Percentiles rank a stretch among this genome's conserved stretches.
These are phyloP conservation scores for Tenebrio molitor DNA, from an alignment of 1,140 invertebrate genomes.

Conservation along the genomic window DNA sequence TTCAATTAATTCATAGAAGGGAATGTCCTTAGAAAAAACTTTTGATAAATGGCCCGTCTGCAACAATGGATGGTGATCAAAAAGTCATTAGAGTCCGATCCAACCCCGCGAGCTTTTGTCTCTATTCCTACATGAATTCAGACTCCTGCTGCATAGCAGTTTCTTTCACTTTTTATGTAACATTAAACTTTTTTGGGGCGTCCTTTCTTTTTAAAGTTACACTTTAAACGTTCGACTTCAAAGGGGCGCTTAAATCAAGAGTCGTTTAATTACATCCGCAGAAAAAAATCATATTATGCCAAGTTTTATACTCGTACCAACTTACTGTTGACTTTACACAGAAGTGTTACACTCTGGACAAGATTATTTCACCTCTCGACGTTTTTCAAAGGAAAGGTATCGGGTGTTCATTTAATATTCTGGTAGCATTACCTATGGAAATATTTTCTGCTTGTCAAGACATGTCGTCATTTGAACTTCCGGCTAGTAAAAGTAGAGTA, in stretches of 20 bases:
- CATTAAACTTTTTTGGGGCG: conserved; percentile 16
- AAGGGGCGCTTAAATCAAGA: conserved; percentile 11
- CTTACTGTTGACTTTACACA: background rate
- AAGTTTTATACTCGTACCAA: background rate
- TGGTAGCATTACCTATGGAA: no score
- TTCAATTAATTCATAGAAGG: conserved; percentile 27
- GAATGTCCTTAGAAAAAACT: conserved; percentile 41
- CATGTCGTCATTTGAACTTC: no score
- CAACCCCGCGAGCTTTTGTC: conserved; percentile 40
- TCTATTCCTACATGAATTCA: conserved; percentile 41
- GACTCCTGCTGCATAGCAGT: conserved; percentile 25
- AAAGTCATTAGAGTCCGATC: conserved; percentile 43
- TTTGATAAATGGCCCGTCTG: conserved; percentile 44
- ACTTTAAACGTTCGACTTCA: conserved; percentile 35
- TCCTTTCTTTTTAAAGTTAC: conserved; percentile 19
- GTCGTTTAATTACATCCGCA: conserved; percentile 15
- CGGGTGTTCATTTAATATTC: no score
- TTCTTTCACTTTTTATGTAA: conserved; percentile 21
- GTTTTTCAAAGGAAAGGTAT: no score
- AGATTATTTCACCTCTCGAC: no score
- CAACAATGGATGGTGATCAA: conserved; percentile 45
- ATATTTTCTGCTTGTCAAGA: no score
- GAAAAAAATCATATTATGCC: conserved; percentile 7
- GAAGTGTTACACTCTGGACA: no score
- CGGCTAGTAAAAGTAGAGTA: no score